Conservation (phyloP, 2,113 vertebrate species). For the Onychostruthus taczanowskii region DNA sequence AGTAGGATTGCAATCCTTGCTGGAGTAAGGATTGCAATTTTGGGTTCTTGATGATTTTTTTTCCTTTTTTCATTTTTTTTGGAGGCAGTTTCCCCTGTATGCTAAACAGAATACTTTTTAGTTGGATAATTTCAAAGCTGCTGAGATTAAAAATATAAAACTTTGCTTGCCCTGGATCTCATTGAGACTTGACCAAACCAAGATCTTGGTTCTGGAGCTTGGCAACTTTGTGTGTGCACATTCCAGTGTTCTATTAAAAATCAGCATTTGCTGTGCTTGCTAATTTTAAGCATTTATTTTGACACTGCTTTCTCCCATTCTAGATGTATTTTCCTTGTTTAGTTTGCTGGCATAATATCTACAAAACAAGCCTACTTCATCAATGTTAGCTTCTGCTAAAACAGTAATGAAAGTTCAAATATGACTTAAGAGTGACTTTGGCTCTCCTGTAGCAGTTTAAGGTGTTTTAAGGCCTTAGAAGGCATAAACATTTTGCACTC, state of each 20-base stretch:
- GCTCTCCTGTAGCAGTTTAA: background rate
- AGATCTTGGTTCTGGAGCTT: background rate
- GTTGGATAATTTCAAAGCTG: background rate
- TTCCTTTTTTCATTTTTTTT: background rate
- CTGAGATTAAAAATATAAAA: background rate
- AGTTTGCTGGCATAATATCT: background rate
- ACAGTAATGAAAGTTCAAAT: background rate
- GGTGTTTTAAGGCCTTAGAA: conserved; percentile 20
- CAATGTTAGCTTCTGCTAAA: background rate
- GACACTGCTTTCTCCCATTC: background rate
- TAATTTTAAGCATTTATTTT: background rate
- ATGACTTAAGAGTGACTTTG: background rate
- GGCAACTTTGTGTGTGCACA: background rate
- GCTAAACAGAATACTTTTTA: background rate
- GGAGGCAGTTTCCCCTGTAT: background rate
- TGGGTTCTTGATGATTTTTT: background rate
- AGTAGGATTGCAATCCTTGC: no score
- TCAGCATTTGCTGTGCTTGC: background rate
- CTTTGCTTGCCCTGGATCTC: background rate
- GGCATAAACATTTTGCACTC: background rate
- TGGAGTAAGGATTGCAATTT: background rate
- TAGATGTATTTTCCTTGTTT: background rate
- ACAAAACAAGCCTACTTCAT: background rate
- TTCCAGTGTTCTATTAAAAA: background rate
- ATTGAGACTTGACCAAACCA: background rate